These are phyloP conservation scores for Spinibarbus caldwelli DNA, from an alignment of 2,797 vertebrate species.

Conservation along the genomic window DNA sequence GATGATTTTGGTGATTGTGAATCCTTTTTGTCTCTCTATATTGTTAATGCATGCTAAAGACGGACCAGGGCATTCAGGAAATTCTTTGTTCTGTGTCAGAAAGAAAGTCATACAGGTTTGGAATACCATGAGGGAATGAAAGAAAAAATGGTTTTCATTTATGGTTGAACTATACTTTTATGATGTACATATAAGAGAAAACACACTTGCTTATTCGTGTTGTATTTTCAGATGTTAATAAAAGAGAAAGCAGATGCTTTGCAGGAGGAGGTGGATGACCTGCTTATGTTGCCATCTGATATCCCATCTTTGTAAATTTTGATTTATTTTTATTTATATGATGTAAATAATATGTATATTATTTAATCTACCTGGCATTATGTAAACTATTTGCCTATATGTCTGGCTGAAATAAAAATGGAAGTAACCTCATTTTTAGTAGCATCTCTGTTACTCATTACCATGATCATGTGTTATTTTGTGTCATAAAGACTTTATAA, in stretches of 20 bases:
- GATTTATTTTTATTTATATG: slow-evolving; percentile 25
- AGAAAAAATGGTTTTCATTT: neutral
- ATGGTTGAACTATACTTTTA: neutral
- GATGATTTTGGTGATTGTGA: neutral
- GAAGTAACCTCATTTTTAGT: neutral
- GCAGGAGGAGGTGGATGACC: slow-evolving; percentile 89
- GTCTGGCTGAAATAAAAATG: slow-evolving; percentile 43
- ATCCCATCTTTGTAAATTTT: slow-evolving; percentile 68
- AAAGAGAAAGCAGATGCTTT: slow-evolving; percentile 92
- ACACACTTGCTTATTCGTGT: neutral
- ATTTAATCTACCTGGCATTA: slow-evolving; percentile 52
- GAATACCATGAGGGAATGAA: neutral
- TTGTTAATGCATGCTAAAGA: neutral
- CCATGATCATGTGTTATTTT: neutral
- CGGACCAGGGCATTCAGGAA: neutral
- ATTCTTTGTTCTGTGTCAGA: neutral
- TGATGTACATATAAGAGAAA: neutral
- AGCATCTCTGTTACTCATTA: neutral
- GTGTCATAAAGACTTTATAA: neutral
- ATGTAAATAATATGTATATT: slow-evolving; percentile 43
- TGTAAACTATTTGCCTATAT: slow-evolving; percentile 4
- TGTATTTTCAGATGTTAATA: slow-evolving; percentile 87
- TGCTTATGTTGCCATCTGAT: slow-evolving; percentile 82
- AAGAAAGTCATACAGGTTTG: neutral
- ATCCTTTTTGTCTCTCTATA: neutral